Conservation (phyloP, 2,797 vertebrate species). For the Cyprinella venusta region DNA sequence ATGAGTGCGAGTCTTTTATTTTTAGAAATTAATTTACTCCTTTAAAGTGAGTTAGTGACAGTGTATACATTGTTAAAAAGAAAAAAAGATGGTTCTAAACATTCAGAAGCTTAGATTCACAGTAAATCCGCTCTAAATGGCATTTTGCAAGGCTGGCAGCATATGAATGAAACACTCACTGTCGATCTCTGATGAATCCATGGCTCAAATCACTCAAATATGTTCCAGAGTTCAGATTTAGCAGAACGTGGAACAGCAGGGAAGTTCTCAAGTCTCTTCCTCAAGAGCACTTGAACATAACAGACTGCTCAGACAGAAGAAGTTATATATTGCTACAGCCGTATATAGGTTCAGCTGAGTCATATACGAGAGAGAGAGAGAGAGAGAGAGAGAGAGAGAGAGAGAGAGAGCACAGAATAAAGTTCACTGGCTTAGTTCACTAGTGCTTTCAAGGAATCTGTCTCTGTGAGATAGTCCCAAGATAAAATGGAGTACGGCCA, state of each 20-base stretch:
- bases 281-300: slow-evolving; percentile 46
- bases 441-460: not conserved
- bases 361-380: not conserved
- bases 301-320: slow-evolving; percentile 30
- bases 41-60: not conserved
- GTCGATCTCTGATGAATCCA: slow-evolving; percentile 26
- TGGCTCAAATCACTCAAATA: slow-evolving; percentile 31
- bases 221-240: slow-evolving; percentile 29
- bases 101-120: slow-evolving; percentile 24
- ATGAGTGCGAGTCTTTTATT: slow-evolving; percentile 4
- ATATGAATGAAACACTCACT: slow-evolving; percentile 22
- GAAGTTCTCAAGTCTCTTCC: slow-evolving; percentile 35
- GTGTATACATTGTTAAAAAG: slow-evolving; percentile 9
- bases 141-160: slow-evolving; percentile 49
- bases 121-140: slow-evolving; percentile 21
- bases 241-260: slow-evolving; percentile 45
- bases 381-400: not conserved
- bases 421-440: not conserved
- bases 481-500: not conserved
- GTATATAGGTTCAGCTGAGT: slow-evolving; percentile 18
- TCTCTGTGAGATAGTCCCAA: not conserved
- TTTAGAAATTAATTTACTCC: slow-evolving; percentile 31
- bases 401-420: slow-evolving; percentile 2
- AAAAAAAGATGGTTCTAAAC: no score
- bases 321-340: slow-evolving; percentile 33